A percentile compares a stretch with the other conserved stretches of the same genome.
phyloP scores from a whole-genome alignment of 2,113 vertebrate species.

The Amphiprion percula region DNA sequence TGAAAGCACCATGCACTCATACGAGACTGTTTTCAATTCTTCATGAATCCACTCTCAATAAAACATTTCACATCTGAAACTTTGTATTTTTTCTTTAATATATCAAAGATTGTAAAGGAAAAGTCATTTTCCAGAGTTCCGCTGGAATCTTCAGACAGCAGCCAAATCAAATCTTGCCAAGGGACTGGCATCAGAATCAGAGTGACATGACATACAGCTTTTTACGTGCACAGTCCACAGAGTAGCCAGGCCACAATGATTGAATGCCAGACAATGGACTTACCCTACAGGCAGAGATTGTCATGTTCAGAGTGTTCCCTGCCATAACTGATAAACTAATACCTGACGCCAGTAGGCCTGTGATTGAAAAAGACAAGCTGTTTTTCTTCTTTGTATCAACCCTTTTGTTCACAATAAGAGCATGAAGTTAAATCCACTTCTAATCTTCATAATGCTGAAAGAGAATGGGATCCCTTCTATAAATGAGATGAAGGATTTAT shows the following conservation, averaged over 20 bases:
- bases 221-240: conserved; percentile 1
- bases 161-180: conserved; percentile 14
- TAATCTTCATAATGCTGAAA: not conserved
- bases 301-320: conserved; percentile 26
- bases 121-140: not conserved
- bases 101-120: not conserved
- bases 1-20: not conserved
- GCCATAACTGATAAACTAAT: conserved; percentile 42
- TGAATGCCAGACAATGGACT: conserved; percentile 22
- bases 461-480: conserved; percentile 11
- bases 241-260: conserved; percentile 5
- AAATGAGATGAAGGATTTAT: conserved; percentile 57
- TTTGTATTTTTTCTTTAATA: not conserved
- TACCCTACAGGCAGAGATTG: conserved; percentile 8
- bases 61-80: not conserved
- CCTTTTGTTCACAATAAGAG: conserved; percentile 33
- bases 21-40: not conserved
- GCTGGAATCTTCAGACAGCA: not conserved
- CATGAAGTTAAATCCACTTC: not conserved
- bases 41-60: not conserved
- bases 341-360: conserved; percentile 20
- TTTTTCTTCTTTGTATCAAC: conserved; percentile 24
- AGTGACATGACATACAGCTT: conserved; percentile 18
- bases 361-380: conserved; percentile 44
- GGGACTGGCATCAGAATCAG: conserved; percentile 12